Percentiles rank a stretch among this genome's conserved stretches.
These are phyloP conservation scores for Sycophila texana DNA, from an alignment of 2,888 invertebrate genomes.

Conservation along the genomic window DNA sequence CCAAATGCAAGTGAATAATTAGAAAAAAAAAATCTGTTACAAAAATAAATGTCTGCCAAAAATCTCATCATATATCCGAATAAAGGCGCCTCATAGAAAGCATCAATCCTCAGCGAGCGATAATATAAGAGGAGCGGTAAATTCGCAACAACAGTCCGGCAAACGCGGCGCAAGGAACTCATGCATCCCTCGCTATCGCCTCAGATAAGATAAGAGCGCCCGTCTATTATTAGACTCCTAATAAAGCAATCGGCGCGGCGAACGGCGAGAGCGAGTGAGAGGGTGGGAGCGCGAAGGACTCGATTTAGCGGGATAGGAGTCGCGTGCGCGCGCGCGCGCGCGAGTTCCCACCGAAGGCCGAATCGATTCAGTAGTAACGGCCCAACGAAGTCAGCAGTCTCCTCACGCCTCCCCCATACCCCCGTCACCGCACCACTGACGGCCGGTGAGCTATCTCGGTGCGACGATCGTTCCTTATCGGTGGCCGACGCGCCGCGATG, in stretches of 20 bases:
- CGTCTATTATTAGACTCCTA: slow-evolving; percentile 33
- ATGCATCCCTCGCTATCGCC: background rate
- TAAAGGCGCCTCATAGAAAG: background rate
- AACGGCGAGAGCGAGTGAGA: background rate
- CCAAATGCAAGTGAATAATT: too few species aligned
- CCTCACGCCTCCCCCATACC: background rate
- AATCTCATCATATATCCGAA: background rate
- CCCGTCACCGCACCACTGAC: slow-evolving; percentile 1
- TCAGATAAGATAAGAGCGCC: background rate
- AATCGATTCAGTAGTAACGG: slow-evolving; percentile 33
- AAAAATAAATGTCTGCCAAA: too few species aligned
- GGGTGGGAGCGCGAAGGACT: slow-evolving; percentile 13
- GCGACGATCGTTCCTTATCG: background rate
- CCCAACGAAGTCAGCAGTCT: slow-evolving; percentile 11
- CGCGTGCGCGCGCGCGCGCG: background rate
- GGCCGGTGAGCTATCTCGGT: slow-evolving; percentile 32
- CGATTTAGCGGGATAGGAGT: slow-evolving; percentile 26
- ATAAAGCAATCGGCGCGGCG: slow-evolving; percentile 18
- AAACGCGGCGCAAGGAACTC: background rate
- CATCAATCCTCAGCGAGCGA: background rate
- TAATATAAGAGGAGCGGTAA: background rate
- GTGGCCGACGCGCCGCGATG: background rate
- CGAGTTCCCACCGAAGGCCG: background rate
- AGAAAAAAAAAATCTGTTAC: too few species aligned
- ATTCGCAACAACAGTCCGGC: background rate